Evolutionary conservation across 2,113 vertebrate species (phyloP).

Genomic region (Gasterosteus aculeatus): DNA sequence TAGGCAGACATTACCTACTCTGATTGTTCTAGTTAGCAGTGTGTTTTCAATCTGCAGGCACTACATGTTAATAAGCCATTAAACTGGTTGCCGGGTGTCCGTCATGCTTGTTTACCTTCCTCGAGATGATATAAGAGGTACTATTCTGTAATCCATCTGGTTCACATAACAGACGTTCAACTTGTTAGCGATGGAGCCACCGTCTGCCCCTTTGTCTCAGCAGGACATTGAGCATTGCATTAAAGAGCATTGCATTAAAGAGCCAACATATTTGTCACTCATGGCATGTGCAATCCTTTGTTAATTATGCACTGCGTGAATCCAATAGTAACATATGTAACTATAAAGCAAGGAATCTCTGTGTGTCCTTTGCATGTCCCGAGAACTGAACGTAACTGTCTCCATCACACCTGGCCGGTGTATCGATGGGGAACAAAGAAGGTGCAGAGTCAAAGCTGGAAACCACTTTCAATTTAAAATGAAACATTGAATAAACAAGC

Average conservation of each 20-base stretch:
- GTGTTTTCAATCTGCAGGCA: neutral
- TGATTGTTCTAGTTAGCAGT: neutral
- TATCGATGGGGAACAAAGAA: neutral
- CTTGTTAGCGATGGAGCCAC: neutral
- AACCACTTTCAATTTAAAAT: too few species aligned
- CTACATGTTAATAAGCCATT: neutral
- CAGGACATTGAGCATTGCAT: neutral
- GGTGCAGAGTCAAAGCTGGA: too few species aligned
- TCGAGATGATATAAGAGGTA: neutral
- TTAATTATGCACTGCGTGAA: neutral
- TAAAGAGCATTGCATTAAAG: neutral
- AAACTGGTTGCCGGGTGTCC: neutral
- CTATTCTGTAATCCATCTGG: neutral
- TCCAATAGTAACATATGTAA: neutral
- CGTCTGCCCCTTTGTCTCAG: neutral
- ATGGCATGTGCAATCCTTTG: neutral
- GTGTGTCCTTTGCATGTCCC: neutral
- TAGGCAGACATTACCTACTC: neutral
- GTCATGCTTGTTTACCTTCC: neutral
- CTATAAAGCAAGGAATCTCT: neutral
- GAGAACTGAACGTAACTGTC: neutral
- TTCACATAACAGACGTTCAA: neutral
- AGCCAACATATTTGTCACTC: neutral
- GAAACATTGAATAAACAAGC: too few species aligned
- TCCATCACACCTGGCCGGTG: neutral